phyloP scores from a whole-genome alignment of 1,140 invertebrate species.

The Sminthurinus signatus region DNA sequence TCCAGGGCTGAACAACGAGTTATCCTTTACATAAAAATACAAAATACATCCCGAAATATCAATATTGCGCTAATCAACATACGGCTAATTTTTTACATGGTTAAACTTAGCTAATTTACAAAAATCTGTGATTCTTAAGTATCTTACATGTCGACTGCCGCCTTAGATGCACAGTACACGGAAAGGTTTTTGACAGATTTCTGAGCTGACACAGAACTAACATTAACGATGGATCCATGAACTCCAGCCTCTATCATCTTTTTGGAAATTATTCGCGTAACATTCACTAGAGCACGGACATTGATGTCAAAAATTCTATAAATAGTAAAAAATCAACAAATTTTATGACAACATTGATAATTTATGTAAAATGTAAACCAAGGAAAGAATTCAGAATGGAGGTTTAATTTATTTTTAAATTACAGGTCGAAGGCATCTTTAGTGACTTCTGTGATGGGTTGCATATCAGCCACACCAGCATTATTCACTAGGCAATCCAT shows the following conservation, averaged over 20 bases:
- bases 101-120: too few relatives aligned
- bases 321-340: not conserved
- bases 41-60: too few relatives aligned
- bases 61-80: too few relatives aligned
- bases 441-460: conserved; percentile 58
- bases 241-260: conserved; percentile 12
- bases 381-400: not conserved
- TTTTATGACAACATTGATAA: not conserved
- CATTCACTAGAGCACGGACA: conserved; percentile 14
- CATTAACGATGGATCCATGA: conserved; percentile 15
- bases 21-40: too few relatives aligned
- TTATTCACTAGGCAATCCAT: conserved; percentile 78
- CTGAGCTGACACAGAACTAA: conserved; percentile 45
- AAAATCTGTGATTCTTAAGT: too few relatives aligned
- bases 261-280: conserved; percentile 18
- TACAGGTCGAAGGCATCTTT: conserved; percentile 58
- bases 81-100: too few relatives aligned
- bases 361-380: not conserved
- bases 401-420: not conserved
- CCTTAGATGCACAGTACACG: conserved; percentile 62
- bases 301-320: conserved; percentile 14
- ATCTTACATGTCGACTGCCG: conserved; percentile 52
- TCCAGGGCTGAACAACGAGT: not conserved
- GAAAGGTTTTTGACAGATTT: conserved; percentile 67
- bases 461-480: conserved; percentile 58